These are phyloP conservation scores for Spinus pinus DNA, from an alignment of 2,797 vertebrate species.

Conservation along the genomic window DNA sequence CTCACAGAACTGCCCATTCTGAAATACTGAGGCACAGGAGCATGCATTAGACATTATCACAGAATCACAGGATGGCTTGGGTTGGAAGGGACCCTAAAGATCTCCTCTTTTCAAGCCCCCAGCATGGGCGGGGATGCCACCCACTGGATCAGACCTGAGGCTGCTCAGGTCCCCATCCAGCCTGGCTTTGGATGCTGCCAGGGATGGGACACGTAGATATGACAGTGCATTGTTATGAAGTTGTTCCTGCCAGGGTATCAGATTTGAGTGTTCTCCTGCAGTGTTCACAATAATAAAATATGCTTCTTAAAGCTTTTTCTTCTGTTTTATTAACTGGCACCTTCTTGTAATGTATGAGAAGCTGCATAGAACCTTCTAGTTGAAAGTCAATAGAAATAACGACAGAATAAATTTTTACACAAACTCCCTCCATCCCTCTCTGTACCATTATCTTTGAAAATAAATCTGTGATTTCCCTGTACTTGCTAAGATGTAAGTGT, in stretches of 20 bases:
- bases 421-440: neutral
- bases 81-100: neutral
- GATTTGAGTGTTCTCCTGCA: neutral
- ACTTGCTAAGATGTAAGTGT: neutral
- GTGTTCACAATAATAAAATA: neutral
- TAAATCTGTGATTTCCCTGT: neutral
- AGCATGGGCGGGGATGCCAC: neutral
- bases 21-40: neutral
- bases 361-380: neutral
- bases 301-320: neutral
- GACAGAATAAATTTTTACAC: neutral
- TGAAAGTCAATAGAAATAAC: neutral
- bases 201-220: neutral
- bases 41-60: neutral
- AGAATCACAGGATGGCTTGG: fast-evolving
- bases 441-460: neutral
- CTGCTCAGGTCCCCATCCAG: neutral
- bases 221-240: neutral
- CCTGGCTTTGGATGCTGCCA: neutral
- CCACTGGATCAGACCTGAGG: fast-evolving
- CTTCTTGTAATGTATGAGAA: neutral
- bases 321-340: neutral
- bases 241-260: neutral
- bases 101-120: fast-evolving
- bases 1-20: neutral